Evolutionary conservation across 2,888 invertebrate genomes (phyloP).

Genomic region (Stramonita haemastoma): DNA sequence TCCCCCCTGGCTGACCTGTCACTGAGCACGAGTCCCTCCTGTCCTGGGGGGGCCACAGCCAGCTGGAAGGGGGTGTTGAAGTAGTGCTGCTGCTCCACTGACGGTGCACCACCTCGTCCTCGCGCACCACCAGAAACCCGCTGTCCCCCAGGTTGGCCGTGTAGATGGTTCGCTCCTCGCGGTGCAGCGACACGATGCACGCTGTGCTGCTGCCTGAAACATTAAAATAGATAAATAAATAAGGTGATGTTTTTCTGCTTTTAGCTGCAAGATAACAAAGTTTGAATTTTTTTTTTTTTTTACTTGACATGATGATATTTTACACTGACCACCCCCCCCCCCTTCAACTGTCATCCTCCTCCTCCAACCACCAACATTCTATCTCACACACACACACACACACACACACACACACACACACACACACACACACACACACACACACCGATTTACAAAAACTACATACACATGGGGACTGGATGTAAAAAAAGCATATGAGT

Average conservation of each 20-base stretch:
- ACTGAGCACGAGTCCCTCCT: slow-evolving; percentile 88
- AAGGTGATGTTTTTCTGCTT: too few species aligned
- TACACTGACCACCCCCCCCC: too few species aligned
- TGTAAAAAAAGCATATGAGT: too few species aligned
- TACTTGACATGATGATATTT: too few species aligned
- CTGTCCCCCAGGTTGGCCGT: slow-evolving; percentile 99
- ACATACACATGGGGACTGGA: too few species aligned
- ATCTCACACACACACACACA: not conserved
- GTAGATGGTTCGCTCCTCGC: slow-evolving; percentile 91
- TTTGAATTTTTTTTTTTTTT: too few species aligned
- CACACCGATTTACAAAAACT: too few species aligned
- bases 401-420: not conserved
- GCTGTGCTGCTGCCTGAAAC: slow-evolving; percentile 95
- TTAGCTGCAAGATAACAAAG: too few species aligned
- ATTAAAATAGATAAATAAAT: not conserved
- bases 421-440: not conserved
- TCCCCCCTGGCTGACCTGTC: slow-evolving; percentile 83
- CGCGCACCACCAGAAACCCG: slow-evolving; percentile 89
- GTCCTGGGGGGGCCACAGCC: slow-evolving; percentile 93
- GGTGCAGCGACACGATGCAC: slow-evolving; percentile 95
- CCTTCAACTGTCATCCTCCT: too few species aligned
- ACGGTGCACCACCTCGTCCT: slow-evolving; percentile 86
- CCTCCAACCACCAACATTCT: not conserved
- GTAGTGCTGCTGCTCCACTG: slow-evolving; percentile 98
- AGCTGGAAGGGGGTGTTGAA: slow-evolving; percentile 99